phyloP scores from a whole-genome alignment of 2,113 vertebrate genomes.

The Microcebus lehilahytsara region DNA sequence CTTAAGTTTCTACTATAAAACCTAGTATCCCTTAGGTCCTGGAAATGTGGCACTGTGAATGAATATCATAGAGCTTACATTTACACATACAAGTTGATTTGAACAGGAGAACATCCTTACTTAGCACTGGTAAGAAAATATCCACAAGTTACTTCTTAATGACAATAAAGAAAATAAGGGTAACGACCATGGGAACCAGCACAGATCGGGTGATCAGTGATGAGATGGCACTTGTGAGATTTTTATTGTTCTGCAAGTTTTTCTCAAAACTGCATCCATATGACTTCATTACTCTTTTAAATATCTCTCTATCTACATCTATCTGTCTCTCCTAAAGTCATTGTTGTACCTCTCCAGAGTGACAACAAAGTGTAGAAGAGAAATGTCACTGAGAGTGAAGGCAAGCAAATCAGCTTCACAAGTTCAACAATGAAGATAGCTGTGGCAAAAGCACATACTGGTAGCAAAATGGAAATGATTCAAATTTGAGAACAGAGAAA shows the following conservation, averaged over 20 bases:
- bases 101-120: background rate
- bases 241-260: background rate
- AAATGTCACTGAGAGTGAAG: background rate
- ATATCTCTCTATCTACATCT: background rate
- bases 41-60: background rate
- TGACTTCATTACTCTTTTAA: background rate
- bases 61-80: background rate
- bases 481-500: background rate
- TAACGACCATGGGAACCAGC: background rate
- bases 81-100: background rate
- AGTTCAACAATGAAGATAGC: background rate
- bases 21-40: background rate
- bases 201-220: background rate
- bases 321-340: background rate
- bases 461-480: background rate
- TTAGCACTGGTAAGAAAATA: background rate
- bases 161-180: background rate
- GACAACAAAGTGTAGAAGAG: background rate
- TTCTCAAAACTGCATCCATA: background rate
- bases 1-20: background rate
- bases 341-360: background rate
- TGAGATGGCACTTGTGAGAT: too few relatives aligned
- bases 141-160: background rate
- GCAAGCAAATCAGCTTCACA: background rate
- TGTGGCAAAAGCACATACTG: background rate